Conservation (phyloP, 1,140 invertebrate genomes). For the Listronotus oregonensis region DNA sequence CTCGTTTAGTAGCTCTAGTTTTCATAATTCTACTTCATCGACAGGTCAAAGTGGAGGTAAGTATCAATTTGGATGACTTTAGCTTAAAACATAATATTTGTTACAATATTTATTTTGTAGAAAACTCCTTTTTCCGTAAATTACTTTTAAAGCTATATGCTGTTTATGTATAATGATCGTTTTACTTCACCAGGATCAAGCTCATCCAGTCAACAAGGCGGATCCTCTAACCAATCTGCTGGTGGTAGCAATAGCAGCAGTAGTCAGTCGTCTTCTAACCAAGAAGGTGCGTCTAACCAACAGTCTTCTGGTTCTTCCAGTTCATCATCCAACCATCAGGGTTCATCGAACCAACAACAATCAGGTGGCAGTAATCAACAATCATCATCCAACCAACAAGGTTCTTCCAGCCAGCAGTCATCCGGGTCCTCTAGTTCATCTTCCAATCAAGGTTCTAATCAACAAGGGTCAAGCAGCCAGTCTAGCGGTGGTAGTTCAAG, state of each 20-base stretch:
- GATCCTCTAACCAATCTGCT: no score
- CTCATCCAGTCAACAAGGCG: no score
- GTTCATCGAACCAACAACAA: constrained; percentile 2
- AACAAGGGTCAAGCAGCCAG: background rate
- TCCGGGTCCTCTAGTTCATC: background rate
- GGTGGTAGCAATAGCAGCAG: no score
- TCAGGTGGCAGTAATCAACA: background rate
- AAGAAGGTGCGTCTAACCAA: no score
- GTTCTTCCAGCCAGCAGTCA: background rate
- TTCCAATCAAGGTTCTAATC: constrained; percentile 20
- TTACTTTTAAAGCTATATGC: no score
- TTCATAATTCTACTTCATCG: constrained; percentile 24
- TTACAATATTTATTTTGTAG: background rate
- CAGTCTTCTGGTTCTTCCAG: constrained; percentile 6
- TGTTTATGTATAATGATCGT: no score
- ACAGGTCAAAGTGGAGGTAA: constrained; percentile 29
- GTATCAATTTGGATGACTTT: background rate
- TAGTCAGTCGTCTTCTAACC: background rate
- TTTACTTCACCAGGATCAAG: no score
- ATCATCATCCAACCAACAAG: constrained; percentile 2
- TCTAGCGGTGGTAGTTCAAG: background rate
- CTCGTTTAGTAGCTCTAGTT: constrained; percentile 33
- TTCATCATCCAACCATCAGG: constrained; percentile 18
- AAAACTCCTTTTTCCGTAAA: no score
- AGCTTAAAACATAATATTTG: background rate